Evolutionary conservation across 2,888 invertebrate genomes (phyloP).

Genomic region (Ypsolopha sequella): DNA sequence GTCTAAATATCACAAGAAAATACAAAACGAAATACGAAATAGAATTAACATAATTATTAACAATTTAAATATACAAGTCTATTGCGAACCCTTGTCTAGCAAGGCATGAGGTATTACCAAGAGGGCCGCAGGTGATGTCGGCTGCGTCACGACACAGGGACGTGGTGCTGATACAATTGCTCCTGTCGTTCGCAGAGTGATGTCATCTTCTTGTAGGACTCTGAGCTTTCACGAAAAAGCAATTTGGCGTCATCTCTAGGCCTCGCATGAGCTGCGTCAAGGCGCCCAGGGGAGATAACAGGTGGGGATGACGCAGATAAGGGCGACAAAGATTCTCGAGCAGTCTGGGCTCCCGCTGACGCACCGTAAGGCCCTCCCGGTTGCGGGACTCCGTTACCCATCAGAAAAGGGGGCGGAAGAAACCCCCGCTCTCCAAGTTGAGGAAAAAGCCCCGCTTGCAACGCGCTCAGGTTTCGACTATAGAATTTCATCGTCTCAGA

Average conservation of each 20-base stretch:
- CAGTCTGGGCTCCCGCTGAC: conserved; percentile 49
- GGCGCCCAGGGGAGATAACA: conserved; percentile 55
- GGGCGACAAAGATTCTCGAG: conserved; percentile 58
- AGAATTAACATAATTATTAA: conserved; percentile 68
- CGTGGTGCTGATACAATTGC: conserved; percentile 67
- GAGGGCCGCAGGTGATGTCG: conserved; percentile 42
- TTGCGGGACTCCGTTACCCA: conserved; percentile 48
- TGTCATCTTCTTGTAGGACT: conserved; percentile 66
- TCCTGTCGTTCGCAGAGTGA: conserved; percentile 66
- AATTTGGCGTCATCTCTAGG: conserved; percentile 56
- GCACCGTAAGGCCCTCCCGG: conserved; percentile 51
- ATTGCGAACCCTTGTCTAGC: conserved; percentile 32
- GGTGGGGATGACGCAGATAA: conserved; percentile 61
- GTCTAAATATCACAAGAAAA: conserved; percentile 71
- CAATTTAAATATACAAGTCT: conserved; percentile 59
- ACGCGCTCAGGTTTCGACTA: conserved; percentile 51
- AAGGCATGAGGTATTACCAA: conserved; percentile 51
- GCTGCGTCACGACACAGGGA: conserved; percentile 66
- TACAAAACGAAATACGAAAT: conserved; percentile 69
- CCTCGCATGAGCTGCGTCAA: conserved; percentile 56
- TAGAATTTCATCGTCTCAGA: conserved; percentile 66
- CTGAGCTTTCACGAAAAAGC: conserved; percentile 68
- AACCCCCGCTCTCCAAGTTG: conserved; percentile 53
- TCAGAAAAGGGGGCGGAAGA: conserved; percentile 55
- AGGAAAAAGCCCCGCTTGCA: conserved; percentile 56